These are phyloP conservation scores for Panthera tigris DNA, from an alignment of 2,113 vertebrate genomes.

Conservation along the genomic window DNA sequence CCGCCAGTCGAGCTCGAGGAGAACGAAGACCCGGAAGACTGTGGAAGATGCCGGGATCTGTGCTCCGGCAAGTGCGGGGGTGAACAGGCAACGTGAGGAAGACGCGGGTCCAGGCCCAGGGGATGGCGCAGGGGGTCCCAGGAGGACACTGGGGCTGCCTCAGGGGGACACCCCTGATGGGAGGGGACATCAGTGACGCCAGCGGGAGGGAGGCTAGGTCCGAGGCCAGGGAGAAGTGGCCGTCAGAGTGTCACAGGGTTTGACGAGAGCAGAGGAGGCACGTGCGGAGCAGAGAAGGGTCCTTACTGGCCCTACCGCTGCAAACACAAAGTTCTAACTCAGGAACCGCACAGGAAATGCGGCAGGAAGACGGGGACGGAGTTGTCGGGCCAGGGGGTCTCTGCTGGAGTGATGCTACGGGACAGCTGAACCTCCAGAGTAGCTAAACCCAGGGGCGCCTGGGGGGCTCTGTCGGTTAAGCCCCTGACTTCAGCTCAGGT, in stretches of 20 bases:
- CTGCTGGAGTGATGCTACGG: too few relatives aligned
- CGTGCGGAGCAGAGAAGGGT: too few relatives aligned
- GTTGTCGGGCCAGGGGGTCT: too few relatives aligned
- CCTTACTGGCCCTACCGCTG: too few relatives aligned
- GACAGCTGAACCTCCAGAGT: too few relatives aligned
- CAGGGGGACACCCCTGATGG: rapidly evolving
- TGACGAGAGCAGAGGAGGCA: too few relatives aligned
- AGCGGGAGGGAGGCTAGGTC: rapidly evolving
- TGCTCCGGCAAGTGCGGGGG: neutral
- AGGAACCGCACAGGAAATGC: too few relatives aligned
- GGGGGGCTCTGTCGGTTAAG: too few relatives aligned
- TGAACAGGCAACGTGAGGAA: rapidly evolving
- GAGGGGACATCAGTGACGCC: neutral
- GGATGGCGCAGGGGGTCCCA: neutral
- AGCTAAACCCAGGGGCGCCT: too few relatives aligned
- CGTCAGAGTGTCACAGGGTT: neutral
- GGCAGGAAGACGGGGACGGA: rapidly evolving
- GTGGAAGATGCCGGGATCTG: neutral
- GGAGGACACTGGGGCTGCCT: neutral
- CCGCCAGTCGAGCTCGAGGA: rapidly evolving
- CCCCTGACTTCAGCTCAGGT: too few relatives aligned
- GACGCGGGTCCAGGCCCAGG: neutral
- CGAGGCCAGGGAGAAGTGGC: rapidly evolving
- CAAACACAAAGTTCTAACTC: too few relatives aligned
- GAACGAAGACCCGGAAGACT: neutral